Base-by-base conservation (phyloP, 2,888 invertebrate species). In the Macaria liturata region DNA sequence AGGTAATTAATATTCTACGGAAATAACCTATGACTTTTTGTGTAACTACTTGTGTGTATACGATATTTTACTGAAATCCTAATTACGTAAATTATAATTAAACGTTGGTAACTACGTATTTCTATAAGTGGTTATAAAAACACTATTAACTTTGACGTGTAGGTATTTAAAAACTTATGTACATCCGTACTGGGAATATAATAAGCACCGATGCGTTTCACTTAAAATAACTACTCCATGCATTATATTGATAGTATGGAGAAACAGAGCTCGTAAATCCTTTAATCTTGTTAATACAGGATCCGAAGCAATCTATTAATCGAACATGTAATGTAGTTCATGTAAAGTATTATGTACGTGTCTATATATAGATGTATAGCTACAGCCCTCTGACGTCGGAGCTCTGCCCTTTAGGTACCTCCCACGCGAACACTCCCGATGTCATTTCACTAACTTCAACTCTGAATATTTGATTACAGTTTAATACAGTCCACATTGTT, bases 361-460 rank as follows among this genome's bases (percentile, higher is more conserved):
- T 44, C 44, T 59, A 54, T 32, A 45, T 55, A 57, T 54, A 51
- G 48, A 4, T 45, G 45, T 54, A 9, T 8, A 50, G 32, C 34
- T 37, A 71, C 78, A 54, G 70, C 59, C 64, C 68, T 68, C 75
- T 89, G 89, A 89, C 89, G 89, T 86, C 86, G 86, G 77, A 74
- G 74, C 84, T 87, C 87, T 88, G 88, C 86, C 66, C 66, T 65
- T 66, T 68, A 47, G 63, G 55, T 85, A 65, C 77, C 70, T 72
- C 87, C 85, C 84, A 86, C 88, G 84, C 88, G 65, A 68, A 68
- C 54, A 59, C 53, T 60, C 57, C 70, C 68, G 65, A 65, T 73
- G 66, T 65, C 71, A 63, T 71, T 70, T 71, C 66, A 67, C 48
- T 66, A 65, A 61, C 65, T 62, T 46, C 49, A 54, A 54, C 34